phyloP scores from a whole-genome alignment of 2,113 vertebrate species.

The Python bivittatus region DNA sequence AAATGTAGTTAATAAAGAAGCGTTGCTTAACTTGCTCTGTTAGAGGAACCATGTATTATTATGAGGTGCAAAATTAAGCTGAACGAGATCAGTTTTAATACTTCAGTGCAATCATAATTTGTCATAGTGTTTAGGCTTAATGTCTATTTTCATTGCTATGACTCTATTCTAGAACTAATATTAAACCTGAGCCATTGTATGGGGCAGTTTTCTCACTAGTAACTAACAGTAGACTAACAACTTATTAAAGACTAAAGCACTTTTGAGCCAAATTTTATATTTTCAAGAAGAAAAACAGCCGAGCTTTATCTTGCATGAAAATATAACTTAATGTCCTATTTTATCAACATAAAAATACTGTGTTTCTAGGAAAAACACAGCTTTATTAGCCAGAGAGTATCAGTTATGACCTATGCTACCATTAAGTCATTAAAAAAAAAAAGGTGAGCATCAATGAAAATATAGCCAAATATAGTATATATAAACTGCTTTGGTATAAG shows the following conservation, averaged over 20 bases:
- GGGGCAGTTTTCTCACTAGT: background rate
- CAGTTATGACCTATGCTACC: too few species aligned
- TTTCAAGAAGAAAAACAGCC: too few species aligned
- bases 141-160: background rate
- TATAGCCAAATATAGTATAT: background rate
- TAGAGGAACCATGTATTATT: background rate
- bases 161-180: background rate
- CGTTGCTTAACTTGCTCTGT: background rate
- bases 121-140: background rate
- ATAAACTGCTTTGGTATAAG: background rate
- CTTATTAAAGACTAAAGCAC: too few species aligned
- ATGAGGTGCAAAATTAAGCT: background rate
- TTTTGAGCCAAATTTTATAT: too few species aligned
- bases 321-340: too few species aligned
- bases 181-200: background rate
- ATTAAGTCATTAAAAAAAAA: too few species aligned
- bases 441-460: background rate
- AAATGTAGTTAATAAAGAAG: slow-evolving; percentile 2
- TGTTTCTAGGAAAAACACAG: too few species aligned
- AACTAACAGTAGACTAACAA: background rate
- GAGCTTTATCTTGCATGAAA: too few species aligned
- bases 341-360: too few species aligned
- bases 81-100: background rate
- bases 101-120: background rate
- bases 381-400: too few species aligned